These are phyloP conservation scores for Drosophila phalerata DNA, from an alignment of 2,888 invertebrate genomes.

Conservation along the genomic window DNA sequence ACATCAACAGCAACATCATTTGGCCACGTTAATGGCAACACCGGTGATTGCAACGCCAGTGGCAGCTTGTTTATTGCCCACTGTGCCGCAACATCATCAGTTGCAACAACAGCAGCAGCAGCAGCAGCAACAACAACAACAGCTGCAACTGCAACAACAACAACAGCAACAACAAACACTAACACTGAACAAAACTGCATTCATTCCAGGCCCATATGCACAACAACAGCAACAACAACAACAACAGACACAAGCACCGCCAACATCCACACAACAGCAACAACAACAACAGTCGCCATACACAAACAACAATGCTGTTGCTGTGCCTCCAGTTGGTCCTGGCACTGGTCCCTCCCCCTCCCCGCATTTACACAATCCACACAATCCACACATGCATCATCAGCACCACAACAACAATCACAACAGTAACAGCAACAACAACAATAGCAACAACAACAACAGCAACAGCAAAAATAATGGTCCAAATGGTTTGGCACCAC, in stretches of 20 bases:
- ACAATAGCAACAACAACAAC: slow-evolving; percentile 33
- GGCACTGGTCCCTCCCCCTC: slow-evolving; percentile 45
- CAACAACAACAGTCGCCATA: slow-evolving; percentile 73
- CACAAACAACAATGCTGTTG: slow-evolving; percentile 56
- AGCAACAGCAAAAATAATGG: slow-evolving; percentile 35
- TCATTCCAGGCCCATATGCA: slow-evolving; percentile 84
- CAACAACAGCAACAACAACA: slow-evolving; percentile 58
- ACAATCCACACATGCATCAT: slow-evolving; percentile 70
- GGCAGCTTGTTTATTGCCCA: slow-evolving; percentile 38
- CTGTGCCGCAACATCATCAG: slow-evolving; percentile 31
- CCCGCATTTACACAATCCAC: slow-evolving; percentile 70
- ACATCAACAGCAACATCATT: slow-evolving; percentile 33
- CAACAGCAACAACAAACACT: slow-evolving; percentile 59
- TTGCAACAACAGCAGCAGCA: slow-evolving; percentile 23
- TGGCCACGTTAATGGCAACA: slow-evolving; percentile 43
- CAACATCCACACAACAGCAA: slow-evolving; percentile 70
- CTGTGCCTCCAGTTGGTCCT: slow-evolving; percentile 30
- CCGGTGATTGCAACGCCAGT: slow-evolving; percentile 43
- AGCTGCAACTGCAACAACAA: slow-evolving; percentile 13
- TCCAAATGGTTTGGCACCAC: slow-evolving; percentile 45
- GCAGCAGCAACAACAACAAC: slow-evolving; percentile 15
- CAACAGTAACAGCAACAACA: slow-evolving; percentile 32
- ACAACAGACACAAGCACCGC: slow-evolving; percentile 38
- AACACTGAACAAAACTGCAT: slow-evolving; percentile 71
- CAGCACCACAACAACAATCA: slow-evolving; percentile 41